phyloP scores from a whole-genome alignment of 2,113 vertebrate genomes.

The Pithys albifrons region DNA sequence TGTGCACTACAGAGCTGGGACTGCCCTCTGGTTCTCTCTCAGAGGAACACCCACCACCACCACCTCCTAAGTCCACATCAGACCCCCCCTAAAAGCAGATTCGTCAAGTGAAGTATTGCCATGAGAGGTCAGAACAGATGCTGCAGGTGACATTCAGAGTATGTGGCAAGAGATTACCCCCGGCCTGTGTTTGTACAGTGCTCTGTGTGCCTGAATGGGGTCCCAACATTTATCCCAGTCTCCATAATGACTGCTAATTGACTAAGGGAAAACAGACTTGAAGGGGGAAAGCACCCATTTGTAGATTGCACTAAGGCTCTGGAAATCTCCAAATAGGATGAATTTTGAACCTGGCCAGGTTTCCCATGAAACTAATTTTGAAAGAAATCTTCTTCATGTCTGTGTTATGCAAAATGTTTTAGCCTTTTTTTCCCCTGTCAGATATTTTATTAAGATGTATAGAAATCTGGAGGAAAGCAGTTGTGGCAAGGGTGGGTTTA shows the following conservation, averaged over 20 bases:
- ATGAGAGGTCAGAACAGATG: background rate
- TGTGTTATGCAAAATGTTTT: background rate
- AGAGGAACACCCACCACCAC: background rate
- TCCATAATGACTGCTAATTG: background rate
- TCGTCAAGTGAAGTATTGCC: background rate
- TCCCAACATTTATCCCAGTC: background rate
- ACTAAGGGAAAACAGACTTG: background rate
- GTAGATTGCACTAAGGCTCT: background rate
- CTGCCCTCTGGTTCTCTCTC: background rate
- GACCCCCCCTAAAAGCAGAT: background rate
- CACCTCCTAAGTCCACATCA: background rate
- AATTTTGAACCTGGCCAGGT: background rate
- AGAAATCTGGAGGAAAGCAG: background rate
- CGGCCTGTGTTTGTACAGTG: background rate
- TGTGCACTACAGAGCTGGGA: background rate
- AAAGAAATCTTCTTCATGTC: background rate
- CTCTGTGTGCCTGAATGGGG: background rate
- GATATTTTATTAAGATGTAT: background rate
- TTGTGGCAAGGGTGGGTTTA: background rate
- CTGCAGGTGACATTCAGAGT: background rate
- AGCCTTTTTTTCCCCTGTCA: background rate
- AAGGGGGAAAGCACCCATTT: background rate
- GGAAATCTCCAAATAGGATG: background rate
- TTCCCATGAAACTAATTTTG: background rate
- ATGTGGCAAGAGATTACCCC: rapidly evolving